phyloP scores from a whole-genome alignment of 2,113 vertebrate species.

The Scophthalmus maximus region DNA sequence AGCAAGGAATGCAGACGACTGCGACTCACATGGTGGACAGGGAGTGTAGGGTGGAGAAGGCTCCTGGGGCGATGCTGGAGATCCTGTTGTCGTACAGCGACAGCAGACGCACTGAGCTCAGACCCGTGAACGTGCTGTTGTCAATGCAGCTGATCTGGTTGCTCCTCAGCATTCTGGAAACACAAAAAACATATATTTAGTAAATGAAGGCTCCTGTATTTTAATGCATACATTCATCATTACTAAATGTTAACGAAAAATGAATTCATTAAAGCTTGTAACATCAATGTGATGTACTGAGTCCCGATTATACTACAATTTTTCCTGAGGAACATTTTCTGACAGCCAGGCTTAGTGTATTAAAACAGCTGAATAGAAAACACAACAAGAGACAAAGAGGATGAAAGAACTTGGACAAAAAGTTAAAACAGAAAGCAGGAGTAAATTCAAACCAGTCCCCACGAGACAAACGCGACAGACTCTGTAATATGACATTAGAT shows the following conservation, averaged over 20 bases:
- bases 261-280: no score
- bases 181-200: constrained; percentile 1
- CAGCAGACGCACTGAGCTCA: constrained; percentile 94
- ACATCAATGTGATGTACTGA: neutral
- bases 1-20: neutral
- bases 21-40: constrained; percentile 97
- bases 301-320: neutral
- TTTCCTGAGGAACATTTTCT: neutral
- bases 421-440: constrained; percentile 36
- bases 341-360: neutral
- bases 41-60: constrained; percentile 95
- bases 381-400: constrained; percentile 1
- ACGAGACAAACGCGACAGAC: constrained; percentile 39
- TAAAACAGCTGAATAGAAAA: neutral
- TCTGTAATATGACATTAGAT: constrained; percentile 66
- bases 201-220: neutral
- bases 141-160: constrained; percentile 95
- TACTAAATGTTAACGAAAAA: neutral
- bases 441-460: constrained; percentile 46
- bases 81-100: constrained; percentile 98
- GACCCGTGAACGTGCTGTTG: constrained; percentile 93
- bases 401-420: neutral
- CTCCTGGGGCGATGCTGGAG: constrained; percentile 93
- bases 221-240: neutral
- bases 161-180: constrained; percentile 93